Evolutionary conservation across 2,888 invertebrate species (phyloP).

Genomic region (Cyaniris semiargus): DNA sequence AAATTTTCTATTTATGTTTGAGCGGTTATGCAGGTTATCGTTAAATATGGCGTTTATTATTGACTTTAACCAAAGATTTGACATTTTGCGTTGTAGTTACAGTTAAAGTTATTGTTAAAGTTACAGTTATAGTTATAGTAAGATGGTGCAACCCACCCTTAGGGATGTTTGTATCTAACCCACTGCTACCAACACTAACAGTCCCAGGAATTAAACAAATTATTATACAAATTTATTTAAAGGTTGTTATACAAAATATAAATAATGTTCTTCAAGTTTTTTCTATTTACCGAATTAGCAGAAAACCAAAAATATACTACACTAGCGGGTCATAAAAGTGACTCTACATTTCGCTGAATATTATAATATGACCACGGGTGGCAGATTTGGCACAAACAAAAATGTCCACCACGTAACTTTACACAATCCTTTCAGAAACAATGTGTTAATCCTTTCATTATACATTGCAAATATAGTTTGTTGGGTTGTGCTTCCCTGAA

Average conservation of each 20-base stretch:
- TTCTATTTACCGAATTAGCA: background rate
- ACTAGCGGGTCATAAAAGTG: background rate
- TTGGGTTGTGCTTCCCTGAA: background rate
- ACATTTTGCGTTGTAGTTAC: no score
- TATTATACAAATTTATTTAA: no score
- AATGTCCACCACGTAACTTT: constrained; percentile 1
- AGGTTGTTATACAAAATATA: background rate
- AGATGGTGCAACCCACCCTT: no score
- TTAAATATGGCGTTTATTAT: no score
- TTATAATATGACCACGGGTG: constrained; percentile 16
- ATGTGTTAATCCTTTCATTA: constrained; percentile 6
- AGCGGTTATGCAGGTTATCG: no score
- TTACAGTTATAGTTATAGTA: no score
- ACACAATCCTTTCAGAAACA: constrained; percentile 3
- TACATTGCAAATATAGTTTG: constrained; percentile 12
- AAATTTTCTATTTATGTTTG: no score
- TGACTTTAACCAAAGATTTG: no score
- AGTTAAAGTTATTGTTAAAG: no score
- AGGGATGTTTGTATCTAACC: no score
- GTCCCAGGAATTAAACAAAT: no score
- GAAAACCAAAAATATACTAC: background rate
- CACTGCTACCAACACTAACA: no score
- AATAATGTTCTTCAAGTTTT: background rate
- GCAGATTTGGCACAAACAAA: background rate
- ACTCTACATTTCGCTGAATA: background rate